These are phyloP conservation scores for Lepidurus packardi DNA, from an alignment of 1,140 invertebrate species.

Conservation along the genomic window DNA sequence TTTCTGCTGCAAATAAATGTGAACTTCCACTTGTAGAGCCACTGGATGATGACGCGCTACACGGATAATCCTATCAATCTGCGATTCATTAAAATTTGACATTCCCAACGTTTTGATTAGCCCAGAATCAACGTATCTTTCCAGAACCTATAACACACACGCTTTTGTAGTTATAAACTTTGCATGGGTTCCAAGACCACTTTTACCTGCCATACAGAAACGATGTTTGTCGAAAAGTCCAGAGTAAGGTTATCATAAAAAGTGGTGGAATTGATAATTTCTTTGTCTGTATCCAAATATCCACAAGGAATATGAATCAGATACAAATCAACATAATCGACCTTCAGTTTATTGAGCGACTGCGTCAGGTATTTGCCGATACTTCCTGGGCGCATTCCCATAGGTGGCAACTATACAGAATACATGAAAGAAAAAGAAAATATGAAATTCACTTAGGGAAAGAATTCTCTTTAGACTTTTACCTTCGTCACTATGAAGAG, in stretches of 20 bases:
- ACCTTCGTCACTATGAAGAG: constrained; percentile 57
- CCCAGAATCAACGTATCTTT: constrained; percentile 38
- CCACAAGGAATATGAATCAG: constrained; percentile 73
- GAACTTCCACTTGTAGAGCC: constrained; percentile 66
- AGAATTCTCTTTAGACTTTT: neutral
- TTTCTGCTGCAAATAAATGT: constrained; percentile 75
- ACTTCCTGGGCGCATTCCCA: constrained; percentile 51
- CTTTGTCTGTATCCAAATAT: constrained; percentile 44
- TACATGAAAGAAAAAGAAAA: neutral
- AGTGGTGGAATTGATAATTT: constrained; percentile 43
- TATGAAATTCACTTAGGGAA: neutral
- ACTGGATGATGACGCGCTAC: constrained; percentile 48
- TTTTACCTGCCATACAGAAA: constrained; percentile 64
- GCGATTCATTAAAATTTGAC: constrained; percentile 54
- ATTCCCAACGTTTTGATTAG: constrained; percentile 47
- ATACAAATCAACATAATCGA: constrained; percentile 53
- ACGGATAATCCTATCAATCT: constrained; percentile 49
- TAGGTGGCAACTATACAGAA: constrained; percentile 40
- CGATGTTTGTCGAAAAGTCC: constrained; percentile 63
- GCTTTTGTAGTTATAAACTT: constrained; percentile 66
- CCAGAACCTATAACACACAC: constrained; percentile 47
- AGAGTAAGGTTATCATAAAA: constrained; percentile 57
- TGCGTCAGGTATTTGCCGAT: constrained; percentile 59
- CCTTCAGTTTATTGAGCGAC: constrained; percentile 43
- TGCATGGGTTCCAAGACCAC: constrained; percentile 36